Base-by-base conservation (phyloP, 2,888 invertebrate genomes). In the Polietes domitor region DNA sequence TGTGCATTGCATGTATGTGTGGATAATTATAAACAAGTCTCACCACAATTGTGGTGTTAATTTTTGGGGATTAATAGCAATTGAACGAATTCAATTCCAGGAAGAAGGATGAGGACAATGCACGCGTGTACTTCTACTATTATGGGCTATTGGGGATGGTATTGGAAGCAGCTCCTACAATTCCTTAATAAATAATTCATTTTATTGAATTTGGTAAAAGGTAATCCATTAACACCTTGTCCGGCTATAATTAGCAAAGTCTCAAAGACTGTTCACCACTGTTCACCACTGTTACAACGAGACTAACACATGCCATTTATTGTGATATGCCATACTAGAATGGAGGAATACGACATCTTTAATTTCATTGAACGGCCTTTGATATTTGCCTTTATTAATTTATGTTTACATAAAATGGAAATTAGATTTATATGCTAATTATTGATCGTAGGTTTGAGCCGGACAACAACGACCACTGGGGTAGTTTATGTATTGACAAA, bases 201-300 rank as follows among this genome's bases (percentile, higher is more conserved):
- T 26, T 17, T 9, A 65, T 37, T 12, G 9, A 19, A 65, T 21
- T 10, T 41, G 65, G 2, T 19, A 12, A 65, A 12, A 19, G 6
- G 41, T 21, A 19, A 37, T 65, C 19, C 65, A 65, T 65, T 65
- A 65, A 32, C 65, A 65, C 12, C n/a, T 37, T 65, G 65, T 41
- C 37, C 10, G 10, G 9, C 9, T 12, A 21, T 41, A 65, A 37
- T 53, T 53, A 53, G 21, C 53, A 53, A 2, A n/a, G 4, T 47
- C 47, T 47, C 15, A 10, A 41, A 12, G 41, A 10, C 41, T 41
- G n/a, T n/a, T n/a, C n/a, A n/a, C n/a, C n/a, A n/a, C n/a, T n/a
- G n/a, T n/a, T n/a, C n/a, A n/a, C n/a, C n/a, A n/a, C n/a, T n/a
- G n/a, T n/a, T n/a, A n/a, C n/a, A n/a, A n/a, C n/a, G n/a, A n/a